Evolutionary conservation across 2,888 invertebrate species (phyloP).

Genomic region (Yponomeuta sedellus): DNA sequence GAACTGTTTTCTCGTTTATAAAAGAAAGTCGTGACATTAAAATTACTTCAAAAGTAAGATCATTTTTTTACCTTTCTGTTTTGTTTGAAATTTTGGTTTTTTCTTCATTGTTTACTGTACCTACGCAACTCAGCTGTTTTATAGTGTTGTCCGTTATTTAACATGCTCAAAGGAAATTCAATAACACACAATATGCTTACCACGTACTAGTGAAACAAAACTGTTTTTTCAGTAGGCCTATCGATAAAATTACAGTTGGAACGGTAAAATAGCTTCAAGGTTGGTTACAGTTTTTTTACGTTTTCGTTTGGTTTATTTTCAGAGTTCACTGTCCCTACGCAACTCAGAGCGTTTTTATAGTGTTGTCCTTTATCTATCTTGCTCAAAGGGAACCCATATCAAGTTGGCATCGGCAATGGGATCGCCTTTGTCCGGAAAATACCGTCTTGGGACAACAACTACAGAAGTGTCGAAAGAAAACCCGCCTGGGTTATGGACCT

Average conservation of each 20-base stretch:
- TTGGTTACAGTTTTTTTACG: too few species aligned
- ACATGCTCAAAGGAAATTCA: neutral
- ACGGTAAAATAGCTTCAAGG: too few species aligned
- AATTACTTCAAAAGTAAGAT: too few species aligned
- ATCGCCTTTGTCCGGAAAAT: neutral
- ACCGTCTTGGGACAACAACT: neutral
- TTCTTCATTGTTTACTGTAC: neutral
- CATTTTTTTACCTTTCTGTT: too few species aligned
- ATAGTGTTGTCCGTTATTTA: neutral
- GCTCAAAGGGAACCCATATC: neutral
- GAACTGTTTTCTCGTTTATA: too few species aligned
- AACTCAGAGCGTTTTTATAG: neutral
- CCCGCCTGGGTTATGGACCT: neutral
- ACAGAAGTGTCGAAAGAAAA: neutral
- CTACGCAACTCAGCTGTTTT: neutral
- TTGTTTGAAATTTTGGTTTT: neutral
- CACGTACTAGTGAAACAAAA: too few species aligned
- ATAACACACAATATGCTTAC: too few species aligned
- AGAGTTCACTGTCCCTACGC: neutral
- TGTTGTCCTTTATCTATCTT: neutral
- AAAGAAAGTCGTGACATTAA: too few species aligned
- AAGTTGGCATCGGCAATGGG: neutral
- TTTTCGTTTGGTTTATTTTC: neutral
- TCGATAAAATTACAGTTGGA: too few species aligned
- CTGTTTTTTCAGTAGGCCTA: too few species aligned